Base-by-base conservation (phyloP, 2,888 invertebrate genomes). In the Leuctra nigra region DNA sequence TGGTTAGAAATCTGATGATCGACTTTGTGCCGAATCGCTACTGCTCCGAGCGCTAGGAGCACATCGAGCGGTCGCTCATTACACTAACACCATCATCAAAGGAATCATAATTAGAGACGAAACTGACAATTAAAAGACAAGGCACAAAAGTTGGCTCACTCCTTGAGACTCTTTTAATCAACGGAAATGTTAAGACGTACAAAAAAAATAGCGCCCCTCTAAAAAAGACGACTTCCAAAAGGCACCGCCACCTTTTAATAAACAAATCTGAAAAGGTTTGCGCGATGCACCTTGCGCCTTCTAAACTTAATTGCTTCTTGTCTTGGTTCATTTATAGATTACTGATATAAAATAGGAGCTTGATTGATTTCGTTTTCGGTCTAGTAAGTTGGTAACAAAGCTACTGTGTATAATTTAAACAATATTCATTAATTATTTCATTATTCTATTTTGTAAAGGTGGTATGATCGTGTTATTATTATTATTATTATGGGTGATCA, bases 301-400 rank as follows among this genome's bases (percentile, higher is more conserved):
- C 14, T 33, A 29, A 18, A 29, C 20, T 35, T 35, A 50, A 50
- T 50, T 50, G 50, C 50, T 50, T 50, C 50, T 50, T 50, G 50
- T 50, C 50, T 50, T 35, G 18, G 13, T 33, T 50, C 33, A 50
- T 50, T 50, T 35, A 50, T 50, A 50, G 50, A 50, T 50, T 50
- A 50, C 50, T 35, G 50, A 50, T 50, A 50, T 20, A 18, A 25
- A 22, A 18, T 23, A 44, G 35, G 4, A 36, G 18, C 23, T 18
- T 50, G 50, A 50, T 50, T 50, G 50, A 50, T 50, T 50, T 44
- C 22, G 29, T n/a, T 35, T 11, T 50, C 16, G 3, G 18, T 20
- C 20, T 33, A 22, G 18, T 22, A 7, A 14, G 50, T 33, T 50
- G 33, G 29, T 50, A 50, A 50, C 50, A 50, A 50, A 33, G 50